Conservation (phyloP, 2,797 vertebrate genomes). For the Pygocentrus nattereri region DNA sequence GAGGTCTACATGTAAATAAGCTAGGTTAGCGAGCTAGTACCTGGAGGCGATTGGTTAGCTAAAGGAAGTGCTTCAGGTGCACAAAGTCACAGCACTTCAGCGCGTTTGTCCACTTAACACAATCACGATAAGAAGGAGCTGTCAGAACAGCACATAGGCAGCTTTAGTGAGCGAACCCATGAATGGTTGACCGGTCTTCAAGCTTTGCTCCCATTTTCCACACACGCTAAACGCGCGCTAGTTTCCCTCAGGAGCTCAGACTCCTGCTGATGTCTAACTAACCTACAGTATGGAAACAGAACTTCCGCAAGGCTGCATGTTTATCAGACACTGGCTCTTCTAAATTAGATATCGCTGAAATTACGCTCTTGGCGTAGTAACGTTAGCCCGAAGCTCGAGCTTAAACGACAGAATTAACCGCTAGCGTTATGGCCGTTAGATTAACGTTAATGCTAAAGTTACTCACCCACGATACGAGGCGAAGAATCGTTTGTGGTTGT, state of each 20-base stretch:
- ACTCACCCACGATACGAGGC: conserved; percentile 63
- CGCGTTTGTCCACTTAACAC: not conserved
- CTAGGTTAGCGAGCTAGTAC: not conserved
- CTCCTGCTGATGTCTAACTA: too few relatives aligned
- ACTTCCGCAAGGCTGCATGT: too few relatives aligned
- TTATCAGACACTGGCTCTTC: too few relatives aligned
- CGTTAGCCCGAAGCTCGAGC: not conserved
- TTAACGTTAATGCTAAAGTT: not conserved
- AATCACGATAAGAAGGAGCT: not conserved
- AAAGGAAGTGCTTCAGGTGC: not conserved
- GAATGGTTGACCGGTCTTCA: too few relatives aligned
- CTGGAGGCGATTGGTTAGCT: not conserved
- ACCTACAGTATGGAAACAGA: too few relatives aligned
- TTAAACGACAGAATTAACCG: conserved; percentile 2
- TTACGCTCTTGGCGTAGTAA: not conserved
- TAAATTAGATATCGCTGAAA: not conserved
- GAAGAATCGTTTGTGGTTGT: conserved; percentile 61
- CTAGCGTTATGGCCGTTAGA: conserved; percentile 8
- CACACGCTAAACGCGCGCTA: too few relatives aligned
- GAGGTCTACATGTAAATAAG: not conserved
- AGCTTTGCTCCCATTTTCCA: too few relatives aligned
- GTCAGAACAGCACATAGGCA: not conserved
- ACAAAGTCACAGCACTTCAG: not conserved
- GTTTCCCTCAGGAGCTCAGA: too few relatives aligned
- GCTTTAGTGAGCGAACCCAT: not conserved